These are phyloP conservation scores for Anguilla megastoma DNA, from an alignment of 2,797 vertebrate genomes.

Conservation along the genomic window DNA sequence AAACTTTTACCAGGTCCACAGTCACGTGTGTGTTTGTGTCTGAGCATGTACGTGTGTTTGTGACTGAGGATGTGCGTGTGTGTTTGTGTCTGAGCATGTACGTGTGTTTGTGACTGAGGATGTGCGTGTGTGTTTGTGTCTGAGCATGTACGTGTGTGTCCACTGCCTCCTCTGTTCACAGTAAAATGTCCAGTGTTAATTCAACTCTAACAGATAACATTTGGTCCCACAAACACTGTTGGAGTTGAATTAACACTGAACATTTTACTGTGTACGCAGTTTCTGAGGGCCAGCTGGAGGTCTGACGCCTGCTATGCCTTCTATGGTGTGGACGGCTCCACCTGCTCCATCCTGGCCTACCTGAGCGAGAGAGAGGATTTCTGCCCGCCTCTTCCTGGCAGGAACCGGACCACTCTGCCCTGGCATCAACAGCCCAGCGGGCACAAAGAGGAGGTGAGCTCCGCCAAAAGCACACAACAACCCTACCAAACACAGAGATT, in stretches of 20 bases:
- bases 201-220: too few relatives aligned
- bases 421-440: slow-evolving; percentile 56
- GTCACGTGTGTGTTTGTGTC: background rate
- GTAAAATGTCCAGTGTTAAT: too few relatives aligned
- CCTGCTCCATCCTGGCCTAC: slow-evolving; percentile 72
- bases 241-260: too few relatives aligned
- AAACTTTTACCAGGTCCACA: background rate
- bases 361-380: slow-evolving; percentile 71
- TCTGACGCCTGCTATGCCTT: slow-evolving; percentile 72
- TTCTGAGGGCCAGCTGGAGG: slow-evolving; percentile 64
- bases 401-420: slow-evolving; percentile 49
- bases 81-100: background rate
- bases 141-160: background rate
- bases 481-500: background rate
- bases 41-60: too few relatives aligned
- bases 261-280: slow-evolving; percentile 51
- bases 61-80: too few relatives aligned
- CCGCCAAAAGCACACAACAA: background rate
- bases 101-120: background rate
- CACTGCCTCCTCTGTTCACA: too few relatives aligned
- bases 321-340: slow-evolving; percentile 71
- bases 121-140: background rate
- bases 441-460: slow-evolving; percentile 54
- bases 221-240: too few relatives aligned
- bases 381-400: slow-evolving; percentile 57